Conservation (phyloP, 2,113 vertebrate species). For the Pithys albifrons region DNA sequence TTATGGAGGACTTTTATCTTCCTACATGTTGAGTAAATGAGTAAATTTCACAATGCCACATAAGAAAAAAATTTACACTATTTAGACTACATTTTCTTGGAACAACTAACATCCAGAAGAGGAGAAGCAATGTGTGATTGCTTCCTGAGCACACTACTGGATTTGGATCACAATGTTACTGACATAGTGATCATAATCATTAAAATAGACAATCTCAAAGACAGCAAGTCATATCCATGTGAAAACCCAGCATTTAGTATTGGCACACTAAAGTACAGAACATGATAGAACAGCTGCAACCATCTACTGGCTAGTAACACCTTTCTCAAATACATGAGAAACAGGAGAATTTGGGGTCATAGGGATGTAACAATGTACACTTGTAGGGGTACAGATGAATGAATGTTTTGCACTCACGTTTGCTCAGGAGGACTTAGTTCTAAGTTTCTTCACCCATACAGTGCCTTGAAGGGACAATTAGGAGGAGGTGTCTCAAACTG, state of each 20-base stretch:
- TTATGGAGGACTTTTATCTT: neutral
- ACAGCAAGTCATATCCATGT: neutral
- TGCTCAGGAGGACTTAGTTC: neutral
- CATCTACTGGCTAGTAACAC: neutral
- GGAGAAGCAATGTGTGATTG: neutral
- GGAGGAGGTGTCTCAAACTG: neutral
- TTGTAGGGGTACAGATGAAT: neutral
- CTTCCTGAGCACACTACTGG: neutral
- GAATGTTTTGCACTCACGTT: neutral
- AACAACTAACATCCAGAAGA: neutral
- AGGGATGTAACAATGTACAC: neutral
- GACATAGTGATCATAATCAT: neutral
- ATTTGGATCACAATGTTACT: neutral
- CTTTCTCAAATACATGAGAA: neutral
- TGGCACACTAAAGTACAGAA: neutral
- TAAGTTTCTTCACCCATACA: neutral
- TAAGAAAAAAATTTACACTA: neutral
- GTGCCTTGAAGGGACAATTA: neutral
- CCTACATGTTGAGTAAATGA: neutral
- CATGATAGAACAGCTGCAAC: neutral
- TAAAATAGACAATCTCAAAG: neutral
- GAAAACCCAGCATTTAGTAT: neutral
- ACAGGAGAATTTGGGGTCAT: neutral
- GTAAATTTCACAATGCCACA: neutral
- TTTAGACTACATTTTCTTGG: neutral